Percentiles rank a stretch among this genome's conserved stretches.
These are phyloP conservation scores for Sinhomidia bicolor DNA, from an alignment of 2,888 invertebrate species.

Conservation along the genomic window DNA sequence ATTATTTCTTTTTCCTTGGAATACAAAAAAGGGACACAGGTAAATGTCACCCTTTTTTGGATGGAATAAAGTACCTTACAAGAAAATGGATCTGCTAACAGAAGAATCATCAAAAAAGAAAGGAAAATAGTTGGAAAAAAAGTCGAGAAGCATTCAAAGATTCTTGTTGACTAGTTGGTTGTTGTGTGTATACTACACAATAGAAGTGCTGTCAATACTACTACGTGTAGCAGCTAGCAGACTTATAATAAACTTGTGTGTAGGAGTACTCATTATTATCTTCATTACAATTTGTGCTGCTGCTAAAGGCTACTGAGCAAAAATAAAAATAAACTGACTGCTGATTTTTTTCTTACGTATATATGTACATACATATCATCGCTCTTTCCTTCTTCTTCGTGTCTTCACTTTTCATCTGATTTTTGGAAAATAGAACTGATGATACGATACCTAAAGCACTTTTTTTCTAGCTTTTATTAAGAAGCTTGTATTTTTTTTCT, in stretches of 20 bases:
- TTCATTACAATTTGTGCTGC: conserved; percentile 28
- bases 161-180: conserved; percentile 6
- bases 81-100: conserved; percentile 10
- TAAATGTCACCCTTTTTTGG: conserved; percentile 11
- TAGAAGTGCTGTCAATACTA: background rate
- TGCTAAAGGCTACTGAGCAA: conserved; percentile 8
- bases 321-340: too few species aligned
- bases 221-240: background rate
- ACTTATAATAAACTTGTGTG: too few species aligned
- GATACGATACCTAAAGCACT: background rate
- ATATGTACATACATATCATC: too few species aligned
- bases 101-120: background rate
- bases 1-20: too few species aligned
- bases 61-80: conserved; percentile 14
- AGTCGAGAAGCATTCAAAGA: too few species aligned
- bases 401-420: background rate
- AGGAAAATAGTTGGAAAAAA: background rate
- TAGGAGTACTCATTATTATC: background rate
- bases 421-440: background rate
- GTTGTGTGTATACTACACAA: background rate
- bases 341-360: too few species aligned
- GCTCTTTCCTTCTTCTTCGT: too few species aligned
- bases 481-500: background rate
- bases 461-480: background rate
- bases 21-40: background rate